These are phyloP conservation scores for Nymphicus hollandicus DNA, from an alignment of 2,113 vertebrate species.

Conservation along the genomic window DNA sequence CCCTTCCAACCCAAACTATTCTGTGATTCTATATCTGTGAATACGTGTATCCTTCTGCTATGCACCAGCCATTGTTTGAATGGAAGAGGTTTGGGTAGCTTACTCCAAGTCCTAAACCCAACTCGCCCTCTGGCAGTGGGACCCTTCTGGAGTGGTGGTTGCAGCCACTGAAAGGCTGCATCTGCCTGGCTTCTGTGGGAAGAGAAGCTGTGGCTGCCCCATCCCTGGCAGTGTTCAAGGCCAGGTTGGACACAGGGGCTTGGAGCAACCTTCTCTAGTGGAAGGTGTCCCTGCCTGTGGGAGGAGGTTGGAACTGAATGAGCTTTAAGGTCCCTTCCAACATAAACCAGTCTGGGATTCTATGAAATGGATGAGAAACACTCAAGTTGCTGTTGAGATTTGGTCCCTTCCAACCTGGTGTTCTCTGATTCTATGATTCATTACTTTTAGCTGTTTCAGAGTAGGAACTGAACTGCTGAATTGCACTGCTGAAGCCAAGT, in stretches of 20 bases:
- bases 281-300: not conserved
- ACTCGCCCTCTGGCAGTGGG: rapidly evolving
- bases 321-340: not conserved
- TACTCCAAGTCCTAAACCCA: not conserved
- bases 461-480: not conserved
- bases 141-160: not conserved
- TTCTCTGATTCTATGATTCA: not conserved
- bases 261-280: not conserved
- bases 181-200: not conserved
- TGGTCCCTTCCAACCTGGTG: not conserved
- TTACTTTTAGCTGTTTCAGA: rapidly evolving
- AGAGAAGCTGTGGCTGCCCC: not conserved
- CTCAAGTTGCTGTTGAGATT: rapidly evolving
- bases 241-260: not conserved
- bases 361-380: not conserved
- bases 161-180: not conserved
- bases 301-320: not conserved
- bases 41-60: rapidly evolving
- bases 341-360: not conserved
- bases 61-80: rapidly evolving
- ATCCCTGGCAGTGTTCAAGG: not conserved
- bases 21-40: not conserved
- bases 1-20: not conserved
- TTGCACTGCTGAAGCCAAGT: not conserved
- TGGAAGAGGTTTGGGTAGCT: not conserved